Evolutionary conservation across 2,888 invertebrate species (phyloP), one percentile per base, ranked within the genome.

Genomic region (Lymantria dispar): DNA sequence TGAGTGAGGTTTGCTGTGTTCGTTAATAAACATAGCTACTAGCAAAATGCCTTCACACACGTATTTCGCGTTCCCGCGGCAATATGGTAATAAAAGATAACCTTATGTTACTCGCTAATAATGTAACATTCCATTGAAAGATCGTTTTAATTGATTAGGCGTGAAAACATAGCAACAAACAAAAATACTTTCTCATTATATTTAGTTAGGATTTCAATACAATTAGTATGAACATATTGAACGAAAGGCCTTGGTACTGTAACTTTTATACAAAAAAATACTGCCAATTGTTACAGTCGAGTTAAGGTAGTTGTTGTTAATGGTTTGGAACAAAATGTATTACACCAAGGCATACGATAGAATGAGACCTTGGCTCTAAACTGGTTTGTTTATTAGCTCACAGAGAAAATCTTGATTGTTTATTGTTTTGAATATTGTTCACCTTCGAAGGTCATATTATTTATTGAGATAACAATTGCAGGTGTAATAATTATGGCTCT

Each of bases 371-470:
- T 56, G 66, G 47, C 38, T 47, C 43, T 45, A n/a, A 55, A 65
- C 69, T 44, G 56, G 69, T 68, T 55, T 7, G 51, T 47, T 52
- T 52, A 54, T 60, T 58, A 45, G 44, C 46, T 52, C 50, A 45
- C 52, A 48, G 52, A 53, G 69, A 65, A 63, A 64, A 61, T 58
- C 60, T 53, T 52, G 49, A 53, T 43, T 58, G 59, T 61, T 63
- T 62, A 62, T 68, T 68, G 62, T 69, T 63, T 57, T 58, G 48
- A 57, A 47, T 54, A 43, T 52, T 60, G 64, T 58, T 75, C 68
- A 74, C 78, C 76, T 77, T 69, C 71, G 69, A 72, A 79, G 76
- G 76, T 75, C 68, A 60, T 56, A 62, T 57, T 60, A 60, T 52
- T 33, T 52, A 50, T 22, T 29, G 42, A 42, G 11, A n/a, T 42